A percentile compares a stretch with the other conserved stretches of the same genome.
Evolutionary conservation across 2,113 vertebrate genomes (phyloP).

Genomic region (Poeciliopsis retropinna): DNA sequence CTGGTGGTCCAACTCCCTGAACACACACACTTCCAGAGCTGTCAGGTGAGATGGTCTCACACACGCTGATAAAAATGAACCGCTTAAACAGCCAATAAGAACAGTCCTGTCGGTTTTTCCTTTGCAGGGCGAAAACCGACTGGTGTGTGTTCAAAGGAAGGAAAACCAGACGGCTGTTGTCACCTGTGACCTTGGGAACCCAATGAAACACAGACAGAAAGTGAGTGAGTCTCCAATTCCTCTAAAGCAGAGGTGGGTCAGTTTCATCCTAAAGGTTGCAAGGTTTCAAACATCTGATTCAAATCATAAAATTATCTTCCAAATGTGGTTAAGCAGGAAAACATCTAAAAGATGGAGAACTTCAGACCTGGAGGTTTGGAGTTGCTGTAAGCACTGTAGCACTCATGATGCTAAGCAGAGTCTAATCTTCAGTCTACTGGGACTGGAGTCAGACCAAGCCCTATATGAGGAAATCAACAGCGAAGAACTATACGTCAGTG

Average conservation of each 20-base stretch:
- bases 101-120: neutral
- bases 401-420: too few species aligned
- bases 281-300: neutral
- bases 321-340: too few species aligned
- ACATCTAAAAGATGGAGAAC: too few species aligned
- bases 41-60: constrained; percentile 20
- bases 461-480: neutral
- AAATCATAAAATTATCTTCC: too few species aligned
- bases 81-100: neutral
- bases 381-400: neutral
- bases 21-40: constrained; percentile 47
- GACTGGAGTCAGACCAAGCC: neutral
- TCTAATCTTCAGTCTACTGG: neutral
- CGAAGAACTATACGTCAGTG: too few species aligned
- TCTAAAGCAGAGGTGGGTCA: neutral
- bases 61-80: too few species aligned
- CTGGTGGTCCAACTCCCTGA: constrained; percentile 22
- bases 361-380: too few species aligned
- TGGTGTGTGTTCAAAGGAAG: constrained; percentile 39
- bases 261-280: neutral
- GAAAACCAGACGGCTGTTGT: constrained; percentile 23
- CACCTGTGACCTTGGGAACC: constrained; percentile 39
- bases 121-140: constrained; percentile 18
- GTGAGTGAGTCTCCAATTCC: constrained; percentile 1
- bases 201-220: constrained; percentile 18